Conservation (phyloP, 1,140 invertebrate genomes). For the Sycophila sp. region DNA sequence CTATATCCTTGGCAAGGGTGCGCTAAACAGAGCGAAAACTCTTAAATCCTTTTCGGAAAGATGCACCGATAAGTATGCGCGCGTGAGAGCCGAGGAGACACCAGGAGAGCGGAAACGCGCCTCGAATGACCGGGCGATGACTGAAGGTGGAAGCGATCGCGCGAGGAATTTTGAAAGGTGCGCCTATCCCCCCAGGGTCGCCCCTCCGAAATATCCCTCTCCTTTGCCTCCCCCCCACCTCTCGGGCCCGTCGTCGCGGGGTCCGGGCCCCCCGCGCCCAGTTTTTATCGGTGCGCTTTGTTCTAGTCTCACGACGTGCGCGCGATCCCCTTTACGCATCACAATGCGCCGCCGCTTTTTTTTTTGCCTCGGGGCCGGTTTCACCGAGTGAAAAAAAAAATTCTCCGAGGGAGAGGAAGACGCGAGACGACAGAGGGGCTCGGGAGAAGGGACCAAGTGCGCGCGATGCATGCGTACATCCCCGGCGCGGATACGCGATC, state of each 20-base stretch:
- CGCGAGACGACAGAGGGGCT: neutral
- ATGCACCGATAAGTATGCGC: too few relatives aligned
- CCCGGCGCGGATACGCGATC: constrained; percentile 17
- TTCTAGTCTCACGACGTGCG: constrained; percentile 57
- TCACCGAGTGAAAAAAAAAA: constrained; percentile 28
- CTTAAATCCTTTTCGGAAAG: neutral
- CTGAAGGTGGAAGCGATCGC: constrained; percentile 46
- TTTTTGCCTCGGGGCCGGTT: constrained; percentile 46
- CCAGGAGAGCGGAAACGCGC: constrained; percentile 26
- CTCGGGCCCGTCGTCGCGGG: neutral
- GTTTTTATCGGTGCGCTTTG: constrained; percentile 62
- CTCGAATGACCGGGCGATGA: constrained; percentile 45
- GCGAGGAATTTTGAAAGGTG: constrained; percentile 47
- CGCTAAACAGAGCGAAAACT: too few relatives aligned
- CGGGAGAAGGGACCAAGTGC: too few relatives aligned
- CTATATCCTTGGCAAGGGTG: too few relatives aligned
- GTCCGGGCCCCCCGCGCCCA: constrained; percentile 33
- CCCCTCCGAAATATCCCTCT: constrained; percentile 32
- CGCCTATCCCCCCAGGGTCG: constrained; percentile 21
- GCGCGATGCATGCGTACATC: neutral
- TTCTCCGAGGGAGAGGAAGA: neutral
- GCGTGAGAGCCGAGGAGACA: neutral
- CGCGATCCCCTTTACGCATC: constrained; percentile 46
- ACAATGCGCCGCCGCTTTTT: constrained; percentile 65
- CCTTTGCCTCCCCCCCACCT: constrained; percentile 38